phyloP scores from a whole-genome alignment of 2,888 invertebrate species.

The Aspidapion aeneum region DNA sequence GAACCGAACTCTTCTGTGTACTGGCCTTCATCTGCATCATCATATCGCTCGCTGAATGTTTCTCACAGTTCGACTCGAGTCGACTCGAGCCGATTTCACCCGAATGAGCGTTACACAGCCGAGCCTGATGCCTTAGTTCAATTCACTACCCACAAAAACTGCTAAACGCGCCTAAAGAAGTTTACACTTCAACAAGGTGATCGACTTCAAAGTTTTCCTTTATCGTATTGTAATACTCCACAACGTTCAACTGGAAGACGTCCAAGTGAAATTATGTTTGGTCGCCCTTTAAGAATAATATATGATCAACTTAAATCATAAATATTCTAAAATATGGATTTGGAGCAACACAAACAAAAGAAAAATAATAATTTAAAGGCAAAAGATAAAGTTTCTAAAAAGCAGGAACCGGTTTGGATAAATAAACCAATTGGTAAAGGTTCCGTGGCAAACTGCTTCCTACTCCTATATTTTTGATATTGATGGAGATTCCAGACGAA shows the following conservation, averaged over 20 bases:
- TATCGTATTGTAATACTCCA: constrained; percentile 17
- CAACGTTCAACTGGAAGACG: constrained; percentile 17
- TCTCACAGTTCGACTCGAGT: too few species aligned
- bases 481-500: background rate
- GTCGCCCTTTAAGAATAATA: constrained; percentile 9
- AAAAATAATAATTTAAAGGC: constrained; percentile 3
- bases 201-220: constrained; percentile 13
- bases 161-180: too few species aligned
- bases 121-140: too few species aligned
- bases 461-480: background rate
- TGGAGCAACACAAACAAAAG: constrained; percentile 9
- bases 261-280: constrained; percentile 16
- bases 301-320: constrained; percentile 14
- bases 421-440: constrained; percentile 11
- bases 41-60: too few species aligned
- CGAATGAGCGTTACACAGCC: too few species aligned
- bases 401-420: constrained; percentile 8
- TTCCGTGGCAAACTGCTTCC: constrained; percentile 5
- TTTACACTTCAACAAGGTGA: too few species aligned
- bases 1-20: too few species aligned
- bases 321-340: constrained; percentile 7
- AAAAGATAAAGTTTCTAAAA: background rate
- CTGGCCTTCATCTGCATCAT: too few species aligned
- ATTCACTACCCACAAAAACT: too few species aligned
- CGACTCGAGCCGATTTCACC: too few species aligned